Base-by-base conservation (phyloP, 2,888 invertebrate species). In the Lasioglossum oenotherae region DNA sequence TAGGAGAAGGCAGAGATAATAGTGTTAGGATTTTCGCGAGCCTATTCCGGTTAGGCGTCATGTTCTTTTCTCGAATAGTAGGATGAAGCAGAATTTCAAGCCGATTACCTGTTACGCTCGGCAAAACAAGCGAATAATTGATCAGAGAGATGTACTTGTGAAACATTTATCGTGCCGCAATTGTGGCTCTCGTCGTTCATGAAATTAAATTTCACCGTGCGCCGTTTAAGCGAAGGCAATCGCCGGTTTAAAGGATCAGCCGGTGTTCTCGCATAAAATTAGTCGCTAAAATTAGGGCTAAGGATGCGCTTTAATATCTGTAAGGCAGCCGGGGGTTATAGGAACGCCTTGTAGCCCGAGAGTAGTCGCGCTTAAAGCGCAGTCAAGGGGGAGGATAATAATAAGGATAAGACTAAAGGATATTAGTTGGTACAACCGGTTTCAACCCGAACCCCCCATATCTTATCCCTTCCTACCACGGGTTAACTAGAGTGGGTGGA, bases 381-480 rank as follows among this genome's bases (percentile, higher is more conserved):
- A 89, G 91, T 87, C 87, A 84, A 91, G 92, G 91, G 60, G 92
- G 88, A 88, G 91, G 90, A 92, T 93, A 93, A 94, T 94, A 93
- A 94, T 93, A 93, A 94, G 93, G 94, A 94, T 93, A 93, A 94
- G 94, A 94, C 92, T 93, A 91, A 94, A 92, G 90, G 94, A 93
- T 94, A 94, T 94, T 94, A 94, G 93, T 94, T 93, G 92, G 92
- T 90, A 92, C 91, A 91, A 92, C 90, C 92, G 85, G 81, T 86
- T 83, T 72, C 78, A 71, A 72, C 83, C 78, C 82, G 60, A 74
- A 57, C 84, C 86, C 81, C 76, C 60, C 77, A 41, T 76, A 73
- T 85, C 84, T 87, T 76, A 74, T 67, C 81, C 82, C 72, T 79
- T 84, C 77, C 53, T 53, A 53, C 53, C 53, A 77, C 69, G 74